These are phyloP conservation scores for Leptothorax acervorum DNA, from an alignment of 2,888 invertebrate genomes.

Conservation along the genomic window DNA sequence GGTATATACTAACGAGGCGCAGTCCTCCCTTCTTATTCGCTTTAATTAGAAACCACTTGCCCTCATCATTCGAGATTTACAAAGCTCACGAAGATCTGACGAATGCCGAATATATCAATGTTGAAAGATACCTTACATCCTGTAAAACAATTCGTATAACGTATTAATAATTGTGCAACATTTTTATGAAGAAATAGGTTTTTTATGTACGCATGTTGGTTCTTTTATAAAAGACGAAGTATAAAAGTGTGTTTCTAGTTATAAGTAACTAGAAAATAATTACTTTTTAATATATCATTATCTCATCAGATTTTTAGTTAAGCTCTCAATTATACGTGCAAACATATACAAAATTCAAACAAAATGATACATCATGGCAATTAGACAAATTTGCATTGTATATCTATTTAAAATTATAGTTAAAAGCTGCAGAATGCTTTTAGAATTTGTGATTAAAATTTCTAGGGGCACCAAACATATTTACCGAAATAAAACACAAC, in stretches of 20 bases:
- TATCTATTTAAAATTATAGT: not conserved
- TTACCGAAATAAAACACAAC: not conserved
- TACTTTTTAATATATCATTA: not conserved
- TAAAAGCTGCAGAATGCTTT: not conserved
- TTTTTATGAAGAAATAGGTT: too few relatives aligned
- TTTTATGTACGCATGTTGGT: not conserved
- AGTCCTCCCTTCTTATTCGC: not conserved
- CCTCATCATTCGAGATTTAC: not conserved
- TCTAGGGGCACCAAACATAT: conserved; percentile 11
- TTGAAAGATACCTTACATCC: not conserved
- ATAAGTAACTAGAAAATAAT: not conserved
- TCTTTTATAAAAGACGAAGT: not conserved
- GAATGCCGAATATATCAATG: not conserved
- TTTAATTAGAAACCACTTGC: conserved; percentile 26
- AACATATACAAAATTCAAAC: not conserved
- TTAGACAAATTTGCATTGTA: not conserved
- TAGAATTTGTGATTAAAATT: not conserved
- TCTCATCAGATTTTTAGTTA: not conserved
- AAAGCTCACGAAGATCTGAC: not conserved
- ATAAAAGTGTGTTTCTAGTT: not conserved
- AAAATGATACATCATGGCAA: not conserved
- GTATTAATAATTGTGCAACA: conserved; percentile 2
- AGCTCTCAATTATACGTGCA: not conserved
- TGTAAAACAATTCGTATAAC: not conserved
- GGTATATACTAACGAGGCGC: conserved; percentile 32